Conservation (phyloP, 2,888 invertebrate species). For the Leuctra nigra region DNA sequence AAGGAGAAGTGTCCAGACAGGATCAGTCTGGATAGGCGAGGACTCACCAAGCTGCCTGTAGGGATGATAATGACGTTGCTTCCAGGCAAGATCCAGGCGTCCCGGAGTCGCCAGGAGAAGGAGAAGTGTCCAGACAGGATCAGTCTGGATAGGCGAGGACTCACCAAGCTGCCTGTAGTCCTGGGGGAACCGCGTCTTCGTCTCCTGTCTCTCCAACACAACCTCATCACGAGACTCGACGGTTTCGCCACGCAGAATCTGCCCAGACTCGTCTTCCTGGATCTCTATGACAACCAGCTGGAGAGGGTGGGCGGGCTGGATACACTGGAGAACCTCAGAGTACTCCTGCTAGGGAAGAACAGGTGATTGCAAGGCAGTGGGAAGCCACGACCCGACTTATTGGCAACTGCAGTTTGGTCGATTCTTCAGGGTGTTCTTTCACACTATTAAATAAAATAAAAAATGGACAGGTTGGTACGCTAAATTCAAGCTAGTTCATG, state of each 20-base stretch:
- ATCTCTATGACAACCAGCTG: conserved; percentile 91
- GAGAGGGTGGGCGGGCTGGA: conserved; percentile 76
- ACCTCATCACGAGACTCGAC: conserved; percentile 71
- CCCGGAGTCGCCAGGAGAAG: conserved; percentile 66
- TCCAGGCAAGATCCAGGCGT: conserved; percentile 62
- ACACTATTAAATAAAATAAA: no score
- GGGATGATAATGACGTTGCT: no score
- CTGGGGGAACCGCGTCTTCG: conserved; percentile 75
- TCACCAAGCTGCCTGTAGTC: conserved; percentile 76
- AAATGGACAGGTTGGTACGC: no score
- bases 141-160: conserved; percentile 75
- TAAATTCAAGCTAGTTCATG: no score
- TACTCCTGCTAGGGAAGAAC: conserved; percentile 87
- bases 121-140: conserved; percentile 82
- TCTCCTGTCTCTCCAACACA: conserved; percentile 86
- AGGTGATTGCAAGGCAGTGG: no score
- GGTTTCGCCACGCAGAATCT: conserved; percentile 45
- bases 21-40: conserved; percentile 79
- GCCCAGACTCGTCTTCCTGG: conserved; percentile 80
- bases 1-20: conserved; percentile 80
- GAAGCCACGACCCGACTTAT: no score
- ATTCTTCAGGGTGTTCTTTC: no score
- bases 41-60: conserved; percentile 74
- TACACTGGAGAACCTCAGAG: conserved; percentile 69
- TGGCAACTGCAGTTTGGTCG: no score